Evolutionary conservation across 2,888 invertebrate species (phyloP).

Genomic region (Sthenelais limicola): DNA sequence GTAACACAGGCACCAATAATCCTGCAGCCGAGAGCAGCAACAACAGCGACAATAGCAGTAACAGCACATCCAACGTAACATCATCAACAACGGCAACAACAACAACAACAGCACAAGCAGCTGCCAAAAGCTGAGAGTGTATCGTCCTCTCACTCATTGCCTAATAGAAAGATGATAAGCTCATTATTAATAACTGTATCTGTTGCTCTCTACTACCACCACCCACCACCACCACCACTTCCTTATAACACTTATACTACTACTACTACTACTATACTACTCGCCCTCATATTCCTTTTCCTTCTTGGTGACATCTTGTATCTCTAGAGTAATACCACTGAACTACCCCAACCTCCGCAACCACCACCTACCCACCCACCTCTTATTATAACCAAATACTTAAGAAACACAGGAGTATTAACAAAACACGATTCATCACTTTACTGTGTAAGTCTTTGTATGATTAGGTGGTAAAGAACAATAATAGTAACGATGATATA

Average conservation of each 20-base stretch:
- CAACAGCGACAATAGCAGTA: too few relatives aligned
- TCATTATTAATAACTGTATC: neutral
- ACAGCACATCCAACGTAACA: neutral
- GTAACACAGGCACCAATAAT: too few relatives aligned
- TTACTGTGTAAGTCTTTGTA: conserved; percentile 3
- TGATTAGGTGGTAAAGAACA: too few relatives aligned
- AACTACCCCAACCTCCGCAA: too few relatives aligned
- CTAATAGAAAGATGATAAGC: neutral
- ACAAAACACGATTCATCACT: too few relatives aligned
- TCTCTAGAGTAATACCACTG: too few relatives aligned
- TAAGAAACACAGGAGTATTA: too few relatives aligned
- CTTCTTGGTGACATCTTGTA: too few relatives aligned
- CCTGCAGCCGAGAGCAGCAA: too few relatives aligned
- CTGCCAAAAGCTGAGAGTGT: conserved; percentile 16
- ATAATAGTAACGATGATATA: neutral
- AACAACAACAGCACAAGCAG: conserved; percentile 12
- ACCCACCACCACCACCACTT: too few relatives aligned
- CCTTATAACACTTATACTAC: neutral
- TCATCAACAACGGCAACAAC: conserved; percentile 15
- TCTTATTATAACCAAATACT: too few relatives aligned
- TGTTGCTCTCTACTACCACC: conserved; percentile 3
- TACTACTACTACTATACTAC: neutral
- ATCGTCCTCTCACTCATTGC: neutral
- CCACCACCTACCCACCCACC: too few relatives aligned
- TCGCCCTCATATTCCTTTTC: neutral